These are phyloP conservation scores for Caenorhabditis zanzibari DNA, from an alignment of 2,888 invertebrate genomes.

Conservation along the genomic window DNA sequence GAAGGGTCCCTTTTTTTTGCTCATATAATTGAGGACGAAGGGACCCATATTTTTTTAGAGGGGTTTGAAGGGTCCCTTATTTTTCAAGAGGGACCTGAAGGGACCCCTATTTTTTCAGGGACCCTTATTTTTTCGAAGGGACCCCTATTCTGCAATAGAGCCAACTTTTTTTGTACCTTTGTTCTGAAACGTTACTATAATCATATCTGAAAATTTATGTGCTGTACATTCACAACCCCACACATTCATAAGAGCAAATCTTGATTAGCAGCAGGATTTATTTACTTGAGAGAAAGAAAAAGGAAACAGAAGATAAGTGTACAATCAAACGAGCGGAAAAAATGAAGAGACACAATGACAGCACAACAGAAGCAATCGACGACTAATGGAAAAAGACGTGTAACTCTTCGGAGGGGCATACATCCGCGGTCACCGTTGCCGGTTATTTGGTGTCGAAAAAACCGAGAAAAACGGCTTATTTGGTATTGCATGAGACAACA, in stretches of 20 bases:
- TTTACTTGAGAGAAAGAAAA: constrained; percentile 22
- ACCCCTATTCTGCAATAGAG: no score
- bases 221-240: neutral
- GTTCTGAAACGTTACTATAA: neutral
- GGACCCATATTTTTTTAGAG: no score
- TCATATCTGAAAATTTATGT: neutral
- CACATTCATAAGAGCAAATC: constrained; percentile 23
- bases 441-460: constrained; percentile 57
- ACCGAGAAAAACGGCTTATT: constrained; percentile 25
- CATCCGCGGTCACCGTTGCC: constrained; percentile 41
- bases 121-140: no score
- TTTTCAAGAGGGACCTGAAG: no score
- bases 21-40: no score
- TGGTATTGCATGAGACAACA: constrained; percentile 67
- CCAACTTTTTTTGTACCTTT: no score
- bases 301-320: constrained; percentile 19
- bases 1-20: no score
- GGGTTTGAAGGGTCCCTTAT: no score
- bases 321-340: constrained; percentile 47
- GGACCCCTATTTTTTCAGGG: no score
- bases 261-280: constrained; percentile 60
- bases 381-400: constrained; percentile 11
- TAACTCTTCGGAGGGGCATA: neutral
- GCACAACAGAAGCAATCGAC: constrained; percentile 10
- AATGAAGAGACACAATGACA: constrained; percentile 14